Evolutionary conservation across 92 coral and sea anemone species (phyloP).

Genomic region (Bergia puertoricense): DNA sequence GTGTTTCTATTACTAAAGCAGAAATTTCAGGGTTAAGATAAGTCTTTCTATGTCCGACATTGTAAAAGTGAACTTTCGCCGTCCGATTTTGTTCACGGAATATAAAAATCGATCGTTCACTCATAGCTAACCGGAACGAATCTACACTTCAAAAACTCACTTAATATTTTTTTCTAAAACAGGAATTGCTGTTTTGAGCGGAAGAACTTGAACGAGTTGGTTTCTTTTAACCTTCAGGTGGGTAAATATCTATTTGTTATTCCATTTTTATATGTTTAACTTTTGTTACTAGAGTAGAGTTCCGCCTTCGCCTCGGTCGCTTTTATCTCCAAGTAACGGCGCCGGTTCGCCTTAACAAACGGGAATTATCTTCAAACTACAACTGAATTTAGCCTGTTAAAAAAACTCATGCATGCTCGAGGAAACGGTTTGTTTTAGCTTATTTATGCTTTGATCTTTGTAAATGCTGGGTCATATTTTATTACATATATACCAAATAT

Average conservation of each 20-base stretch:
- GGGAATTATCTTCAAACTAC: neutral
- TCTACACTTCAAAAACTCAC: neutral
- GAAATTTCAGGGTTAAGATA: neutral
- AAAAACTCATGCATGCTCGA: neutral
- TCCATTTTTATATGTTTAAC: conserved; percentile 18
- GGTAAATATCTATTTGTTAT: conserved; percentile 18
- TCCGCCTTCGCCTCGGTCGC: conserved; percentile 9
- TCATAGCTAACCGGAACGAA: neutral
- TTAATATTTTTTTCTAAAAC: neutral
- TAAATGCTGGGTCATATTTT: neutral
- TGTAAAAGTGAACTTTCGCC: neutral
- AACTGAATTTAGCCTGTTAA: neutral
- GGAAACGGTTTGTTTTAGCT: neutral
- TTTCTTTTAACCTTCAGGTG: conserved; percentile 5
- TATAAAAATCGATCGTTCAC: neutral
- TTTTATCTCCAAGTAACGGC: neutral
- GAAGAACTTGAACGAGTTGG: conserved; percentile 21
- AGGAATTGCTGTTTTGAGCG: neutral
- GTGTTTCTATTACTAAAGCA: neutral
- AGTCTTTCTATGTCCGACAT: neutral
- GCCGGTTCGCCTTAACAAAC: neutral
- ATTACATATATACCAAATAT: neutral
- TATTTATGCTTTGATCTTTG: neutral
- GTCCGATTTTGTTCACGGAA: neutral
- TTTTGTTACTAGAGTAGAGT: neutral